Percentiles rank a stretch among this genome's conserved stretches.
Conservation (phyloP, 2,113 vertebrate species). For the chimpanzee (Pan troglodytes) region NHGRI_mPanTro3-v2.1_pri NC_072411.2:57223501-57224000, state of each 20-base stretch:
- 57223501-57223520: background rate
- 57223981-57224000: background rate
- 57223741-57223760: background rate
- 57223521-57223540: slow-evolving; percentile 16
- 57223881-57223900: background rate
- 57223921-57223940: background rate
- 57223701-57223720: background rate
- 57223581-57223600: background rate
- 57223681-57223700: background rate
- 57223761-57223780: background rate
- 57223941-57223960: background rate
- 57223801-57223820: background rate
- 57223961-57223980: background rate
- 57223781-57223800: background rate
- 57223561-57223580: background rate
- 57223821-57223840: background rate
- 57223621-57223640: background rate
- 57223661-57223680: background rate
- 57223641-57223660: background rate
- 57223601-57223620: background rate
- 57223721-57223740: background rate
- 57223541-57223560: background rate
- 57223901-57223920: background rate
- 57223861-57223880: background rate
- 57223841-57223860: background rate